Base-by-base conservation (phyloP, 64 coral and sea anemone species). In the Porites australiensis region DNA sequence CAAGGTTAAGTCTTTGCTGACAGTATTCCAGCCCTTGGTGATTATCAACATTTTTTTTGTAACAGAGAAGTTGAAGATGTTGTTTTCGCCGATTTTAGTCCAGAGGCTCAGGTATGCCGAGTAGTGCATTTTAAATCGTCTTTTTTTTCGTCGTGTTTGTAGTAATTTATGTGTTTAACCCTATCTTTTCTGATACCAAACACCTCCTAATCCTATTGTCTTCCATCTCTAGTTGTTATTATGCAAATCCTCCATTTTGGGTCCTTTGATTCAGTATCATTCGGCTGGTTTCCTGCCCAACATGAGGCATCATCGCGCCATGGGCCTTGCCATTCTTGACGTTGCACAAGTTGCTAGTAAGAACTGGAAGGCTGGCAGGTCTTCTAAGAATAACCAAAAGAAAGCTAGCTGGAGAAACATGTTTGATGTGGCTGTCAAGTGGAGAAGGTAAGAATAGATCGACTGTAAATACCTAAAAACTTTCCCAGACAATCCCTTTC, bases 371-470 rank as follows among this genome's bases (percentile, higher is more conserved):
- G 60, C 72, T 0, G 69, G 79, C 11, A 19, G 90, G 71, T 94
- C 95, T 76, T 83, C 88, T 46, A 97, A 90, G 90, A 91, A 59
- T 13, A 75, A 80, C 57, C 64, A 81, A 18, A 91, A 76, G 47
- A 97, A 87, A 65, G 62, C 87, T 57, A 76, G 74, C 6, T 97
- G 95, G 95, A 97, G 95, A 20, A 87, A 90, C 51, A 53, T 97
- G 43, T 97, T 97, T 91, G 92, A 97, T 52, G 88, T 97, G 51
- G 95, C 77, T 47, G 89, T 97, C 52, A 90, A 87, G n/a, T 97
- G 95, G 95, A 89, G 95, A 87, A 97, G 95, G 95, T 97, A 90
- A 55, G 64, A 14, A 37, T 37, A 37, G 27, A 37, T 37, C 27
- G 27, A 37, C 27, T 37, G 27, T 37, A 37, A 0, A 37, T 37